A percentile compares a stretch with the other conserved stretches of the same genome.
Evolutionary conservation across 2,888 invertebrate species (phyloP).

Genomic region (Lasioglossum vierecki): DNA sequence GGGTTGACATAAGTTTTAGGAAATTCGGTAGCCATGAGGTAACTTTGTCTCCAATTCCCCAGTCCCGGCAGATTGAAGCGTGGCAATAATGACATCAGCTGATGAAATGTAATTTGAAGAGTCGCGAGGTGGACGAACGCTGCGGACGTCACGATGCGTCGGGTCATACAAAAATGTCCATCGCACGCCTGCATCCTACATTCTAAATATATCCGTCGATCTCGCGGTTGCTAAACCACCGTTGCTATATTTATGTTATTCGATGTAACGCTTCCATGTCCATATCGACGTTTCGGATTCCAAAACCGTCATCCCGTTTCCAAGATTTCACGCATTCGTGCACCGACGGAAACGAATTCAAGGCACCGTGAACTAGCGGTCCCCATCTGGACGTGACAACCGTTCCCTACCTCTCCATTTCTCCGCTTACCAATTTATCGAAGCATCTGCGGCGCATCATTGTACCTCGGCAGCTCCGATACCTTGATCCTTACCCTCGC

Average conservation of each 20-base stretch:
- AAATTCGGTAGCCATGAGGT: not conserved
- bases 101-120: slow-evolving; percentile 15
- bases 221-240: slow-evolving; percentile 13
- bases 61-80: not conserved
- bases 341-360: not conserved
- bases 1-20: not conserved
- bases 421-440: slow-evolving; percentile 11
- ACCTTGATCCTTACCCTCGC: not conserved
- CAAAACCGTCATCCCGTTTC: not conserved
- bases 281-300: not conserved
- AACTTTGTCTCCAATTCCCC: not conserved
- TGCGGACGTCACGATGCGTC: slow-evolving; percentile 1
- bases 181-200: not conserved
- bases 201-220: slow-evolving; percentile 39
- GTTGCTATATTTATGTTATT: slow-evolving; percentile 15
- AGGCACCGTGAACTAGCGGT: not conserved
- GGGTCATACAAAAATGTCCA: not conserved
- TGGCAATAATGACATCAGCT: not conserved
- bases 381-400: not conserved
- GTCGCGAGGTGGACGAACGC: not conserved
- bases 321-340: not conserved
- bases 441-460: slow-evolving; percentile 49
- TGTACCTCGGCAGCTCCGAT: not conserved
- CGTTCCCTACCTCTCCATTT: not conserved
- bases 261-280: not conserved